Base-by-base conservation (phyloP, 2,888 invertebrate species). In the Spilarctia lutea region DNA sequence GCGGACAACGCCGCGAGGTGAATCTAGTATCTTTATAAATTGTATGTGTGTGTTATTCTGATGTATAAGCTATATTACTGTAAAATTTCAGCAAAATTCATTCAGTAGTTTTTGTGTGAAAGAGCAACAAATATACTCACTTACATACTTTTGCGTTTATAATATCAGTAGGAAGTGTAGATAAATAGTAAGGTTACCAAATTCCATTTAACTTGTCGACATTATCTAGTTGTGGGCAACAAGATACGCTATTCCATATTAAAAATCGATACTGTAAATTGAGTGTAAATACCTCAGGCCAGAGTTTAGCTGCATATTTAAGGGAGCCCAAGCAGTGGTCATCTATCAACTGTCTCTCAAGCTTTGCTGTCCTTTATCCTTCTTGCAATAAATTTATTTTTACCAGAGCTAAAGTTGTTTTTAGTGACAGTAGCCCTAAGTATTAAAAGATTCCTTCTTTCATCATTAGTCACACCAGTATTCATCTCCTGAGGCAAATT, bases 401-500 rank as follows among this genome's bases (percentile, higher is more conserved):
- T 52, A 52, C n/a, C 7, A n/a, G 35, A 60, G 39, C 33, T 3
- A 39, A 45, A 45, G 20, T 48, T 48, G 1, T 72, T 42, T 1
- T 56, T 70, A 33, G 48, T 73, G 77, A 74, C 81, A 79, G 81
- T 71, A 81, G 78, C 81, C 81, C 83, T 81, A 83, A 77, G 78
- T 74, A 74, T 68, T 72, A 71, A 77, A 79, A 68, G 63, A 52
- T 76, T 71, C 75, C 65, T 77, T 70, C 78, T 78, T 69, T 70
- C 45, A 81, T 82, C 85, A 86, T 86, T 87, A 85, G 84, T 75
- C 71, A 68, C 78, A 83, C 84, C 84, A 86, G 84, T 85, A 81
- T 79, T 72, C 81, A 78, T 81, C 81, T 76, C 88, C 88, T 79
- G 78, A 69, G 89, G 91, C 91, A 88, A 91, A 90, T 91, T 90